Evolutionary conservation across 2,113 vertebrate genomes (phyloP).

Genomic region (Catharus minimus): DNA sequence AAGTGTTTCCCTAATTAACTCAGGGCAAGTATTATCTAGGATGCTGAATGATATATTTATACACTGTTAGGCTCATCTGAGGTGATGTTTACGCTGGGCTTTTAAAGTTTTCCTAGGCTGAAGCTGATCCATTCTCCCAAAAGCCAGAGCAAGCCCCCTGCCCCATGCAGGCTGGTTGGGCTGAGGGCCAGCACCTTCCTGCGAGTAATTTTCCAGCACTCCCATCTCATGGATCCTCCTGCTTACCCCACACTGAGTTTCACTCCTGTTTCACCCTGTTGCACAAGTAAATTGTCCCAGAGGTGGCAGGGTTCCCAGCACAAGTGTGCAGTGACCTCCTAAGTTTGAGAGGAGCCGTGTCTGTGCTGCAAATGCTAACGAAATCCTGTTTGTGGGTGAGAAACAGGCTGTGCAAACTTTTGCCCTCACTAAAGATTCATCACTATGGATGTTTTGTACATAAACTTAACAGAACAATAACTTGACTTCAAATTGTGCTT

Average conservation of each 20-base stretch:
- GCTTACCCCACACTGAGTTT: not conserved
- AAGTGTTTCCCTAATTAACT: constrained; percentile 66
- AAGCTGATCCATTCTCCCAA: not conserved
- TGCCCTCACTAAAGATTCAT: not conserved
- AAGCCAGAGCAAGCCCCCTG: not conserved
- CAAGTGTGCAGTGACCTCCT: not conserved
- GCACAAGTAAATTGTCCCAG: not conserved
- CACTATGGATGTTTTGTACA: not conserved
- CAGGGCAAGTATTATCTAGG: constrained; percentile 9
- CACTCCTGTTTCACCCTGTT: fast-evolving
- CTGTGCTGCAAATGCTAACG: not conserved
- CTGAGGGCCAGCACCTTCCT: not conserved
- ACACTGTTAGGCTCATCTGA: not conserved
- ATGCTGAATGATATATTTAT: constrained; percentile 27
- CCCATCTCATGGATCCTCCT: not conserved
- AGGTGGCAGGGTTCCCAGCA: not conserved
- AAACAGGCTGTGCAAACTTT: not conserved
- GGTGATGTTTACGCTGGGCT: not conserved
- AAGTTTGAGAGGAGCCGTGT: not conserved
- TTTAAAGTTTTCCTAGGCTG: not conserved
- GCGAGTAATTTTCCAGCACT: not conserved
- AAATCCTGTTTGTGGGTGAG: not conserved
- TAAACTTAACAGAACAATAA: not conserved
- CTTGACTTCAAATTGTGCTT: not conserved
- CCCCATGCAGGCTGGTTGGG: fast-evolving